Evolutionary conservation across 1,140 invertebrate genomes (phyloP).

Genomic region (Bombus huntii): DNA sequence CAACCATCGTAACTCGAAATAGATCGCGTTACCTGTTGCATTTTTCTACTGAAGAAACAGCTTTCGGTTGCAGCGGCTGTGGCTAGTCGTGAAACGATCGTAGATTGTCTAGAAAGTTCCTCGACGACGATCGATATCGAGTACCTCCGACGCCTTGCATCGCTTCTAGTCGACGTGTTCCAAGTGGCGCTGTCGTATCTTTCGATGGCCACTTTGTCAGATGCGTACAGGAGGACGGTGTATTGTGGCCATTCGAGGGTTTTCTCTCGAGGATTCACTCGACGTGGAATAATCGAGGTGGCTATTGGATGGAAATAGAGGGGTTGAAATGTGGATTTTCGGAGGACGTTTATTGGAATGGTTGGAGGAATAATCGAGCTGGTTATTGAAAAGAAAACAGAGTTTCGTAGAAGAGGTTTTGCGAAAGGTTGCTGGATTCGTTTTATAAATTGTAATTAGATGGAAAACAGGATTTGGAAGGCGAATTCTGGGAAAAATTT

Average conservation of each 20-base stretch:
- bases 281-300: not conserved
- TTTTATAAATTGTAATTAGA: not conserved
- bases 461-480: not conserved
- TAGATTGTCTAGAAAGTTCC: not conserved
- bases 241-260: not conserved
- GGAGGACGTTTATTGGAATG: not conserved
- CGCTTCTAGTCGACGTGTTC: not conserved
- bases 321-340: not conserved
- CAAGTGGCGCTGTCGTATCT: not conserved
- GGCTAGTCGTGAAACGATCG: not conserved
- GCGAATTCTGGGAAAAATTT: not conserved
- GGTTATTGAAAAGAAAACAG: not conserved
- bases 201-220: constrained; percentile 8
- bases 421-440: not conserved
- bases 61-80: no score
- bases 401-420: not conserved
- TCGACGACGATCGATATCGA: constrained; percentile 13
- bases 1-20: not conserved
- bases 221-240: not conserved
- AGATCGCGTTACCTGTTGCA: constrained; percentile 36
- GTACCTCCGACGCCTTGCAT: not conserved
- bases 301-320: no score
- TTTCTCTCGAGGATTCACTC: not conserved
- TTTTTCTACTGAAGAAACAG: not conserved
- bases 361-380: no score